Base-by-base conservation (phyloP, 2,113 vertebrate genomes). In the Scomber scombrus region DNA sequence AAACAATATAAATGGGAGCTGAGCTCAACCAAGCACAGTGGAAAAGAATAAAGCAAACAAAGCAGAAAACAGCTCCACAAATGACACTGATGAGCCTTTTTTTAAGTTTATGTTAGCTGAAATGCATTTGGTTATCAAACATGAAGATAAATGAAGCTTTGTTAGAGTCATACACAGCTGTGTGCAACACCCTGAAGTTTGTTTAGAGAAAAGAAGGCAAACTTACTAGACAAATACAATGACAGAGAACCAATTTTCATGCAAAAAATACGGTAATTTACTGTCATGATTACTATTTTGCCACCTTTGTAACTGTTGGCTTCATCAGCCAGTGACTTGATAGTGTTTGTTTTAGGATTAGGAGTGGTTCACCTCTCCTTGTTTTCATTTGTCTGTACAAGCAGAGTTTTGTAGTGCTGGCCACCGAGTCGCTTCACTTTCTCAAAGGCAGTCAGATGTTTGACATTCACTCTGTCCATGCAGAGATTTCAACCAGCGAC, bases 341-440 rank as follows among this genome's bases (percentile, higher is more conserved):
- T 73, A n/a, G 79, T 66, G 81, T 87, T 90, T 85, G 75, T 60
- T 67, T 85, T 71, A 68, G 57, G 84, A 89, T 92, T 75, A 87
- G 75, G 75, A 71, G 72, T 58, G 49, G 75, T 83, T 92, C 85
- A 81, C 45, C 62, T 85, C 75, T 80, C 66, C 66, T 68, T 87
- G 84, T 81, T 87, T 85, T 80, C 80, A 80, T 91, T 85, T 87
- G 89, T 75, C 83, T 77, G 66, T 61, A 87, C 88, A 88, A 84
- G 83, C 79, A 60, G 47, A 40, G 77, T 58, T 71, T 75, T 81
- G 78, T 78, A 18, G 70, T 12, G 72, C 60, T 47, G 73, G 69
- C 46, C 11, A 29, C 60, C 23, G 57, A 75, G 67, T 75, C 23
- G 80, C 72, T 84, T 65, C 47, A 46, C 71, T 78, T 81, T 54